phyloP scores from a whole-genome alignment of 2,113 vertebrate species.

The Muntiacus reevesi region DNA sequence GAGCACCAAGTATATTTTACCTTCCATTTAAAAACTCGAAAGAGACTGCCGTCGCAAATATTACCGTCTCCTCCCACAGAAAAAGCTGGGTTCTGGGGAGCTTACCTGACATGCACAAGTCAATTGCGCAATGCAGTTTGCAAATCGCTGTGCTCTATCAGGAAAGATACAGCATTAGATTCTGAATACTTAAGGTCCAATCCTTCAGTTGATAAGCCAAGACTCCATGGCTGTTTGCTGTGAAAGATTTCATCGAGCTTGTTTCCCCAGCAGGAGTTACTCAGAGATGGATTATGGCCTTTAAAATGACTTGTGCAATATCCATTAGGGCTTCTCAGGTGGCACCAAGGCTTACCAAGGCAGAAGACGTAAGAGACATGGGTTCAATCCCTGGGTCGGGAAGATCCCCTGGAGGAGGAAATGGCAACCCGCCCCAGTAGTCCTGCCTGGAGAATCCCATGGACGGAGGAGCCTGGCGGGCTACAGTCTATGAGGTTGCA shows the following conservation, averaged over 20 bases:
- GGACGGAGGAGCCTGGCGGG: not conserved
- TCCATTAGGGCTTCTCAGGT: not conserved
- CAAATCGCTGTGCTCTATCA: not conserved
- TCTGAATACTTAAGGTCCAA: not conserved
- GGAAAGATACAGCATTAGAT: not conserved
- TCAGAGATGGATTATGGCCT: not conserved
- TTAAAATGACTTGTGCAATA: not conserved
- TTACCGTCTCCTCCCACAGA: not conserved
- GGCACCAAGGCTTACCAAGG: not conserved
- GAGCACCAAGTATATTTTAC: not conserved
- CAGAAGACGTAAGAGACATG: rapidly evolving
- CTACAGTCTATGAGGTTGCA: not conserved
- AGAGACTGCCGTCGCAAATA: not conserved
- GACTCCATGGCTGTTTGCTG: not conserved
- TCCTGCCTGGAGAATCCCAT: not conserved
- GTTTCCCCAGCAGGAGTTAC: not conserved
- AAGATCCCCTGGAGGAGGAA: not conserved
- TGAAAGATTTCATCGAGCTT: not conserved
- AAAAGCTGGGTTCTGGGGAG: not conserved
- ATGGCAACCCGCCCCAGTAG: rapidly evolving
- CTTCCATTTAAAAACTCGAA: not conserved
- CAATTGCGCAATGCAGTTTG: not conserved
- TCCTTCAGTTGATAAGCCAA: not conserved
- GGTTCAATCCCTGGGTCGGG: not conserved
- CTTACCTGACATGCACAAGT: not conserved